These are phyloP conservation scores for Priocnemis perturbator DNA, from an alignment of 2,888 invertebrate genomes.

Conservation along the genomic window DNA sequence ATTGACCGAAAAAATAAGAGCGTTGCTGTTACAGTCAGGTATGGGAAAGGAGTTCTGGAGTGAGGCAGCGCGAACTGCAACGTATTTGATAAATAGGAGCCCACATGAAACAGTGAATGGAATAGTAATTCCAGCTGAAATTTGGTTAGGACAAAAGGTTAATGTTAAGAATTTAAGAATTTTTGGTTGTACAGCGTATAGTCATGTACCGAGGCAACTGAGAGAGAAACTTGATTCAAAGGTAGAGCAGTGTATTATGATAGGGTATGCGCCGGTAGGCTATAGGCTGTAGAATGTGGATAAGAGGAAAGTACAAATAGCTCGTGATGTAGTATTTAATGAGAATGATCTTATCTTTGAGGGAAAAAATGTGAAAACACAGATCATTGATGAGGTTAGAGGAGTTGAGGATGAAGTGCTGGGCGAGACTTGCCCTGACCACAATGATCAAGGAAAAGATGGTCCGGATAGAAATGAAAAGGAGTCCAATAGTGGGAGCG, in stretches of 20 bases:
- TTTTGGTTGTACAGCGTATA: too few relatives aligned
- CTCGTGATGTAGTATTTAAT: neutral
- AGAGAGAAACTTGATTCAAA: neutral
- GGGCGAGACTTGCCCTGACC: too few relatives aligned
- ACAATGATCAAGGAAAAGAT: too few relatives aligned
- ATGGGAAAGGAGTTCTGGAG: neutral
- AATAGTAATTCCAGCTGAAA: neutral
- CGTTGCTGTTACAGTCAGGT: neutral
- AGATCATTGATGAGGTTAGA: too few relatives aligned
- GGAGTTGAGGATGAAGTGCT: too few relatives aligned
- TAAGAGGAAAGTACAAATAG: neutral
- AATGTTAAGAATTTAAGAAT: neutral
- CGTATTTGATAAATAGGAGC: neutral
- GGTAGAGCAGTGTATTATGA: neutral
- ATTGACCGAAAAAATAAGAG: neutral
- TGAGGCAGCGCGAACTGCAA: too few relatives aligned
- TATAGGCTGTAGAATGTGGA: neutral
- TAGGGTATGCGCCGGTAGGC: neutral
- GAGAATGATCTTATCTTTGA: too few relatives aligned
- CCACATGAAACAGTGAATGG: neutral
- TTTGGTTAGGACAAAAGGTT: neutral
- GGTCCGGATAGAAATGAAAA: too few relatives aligned
- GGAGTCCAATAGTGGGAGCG: too few relatives aligned
- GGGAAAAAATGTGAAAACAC: too few relatives aligned
- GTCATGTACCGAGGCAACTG: neutral